A percentile compares a stretch with the other conserved stretches of the same genome.
phyloP scores from a whole-genome alignment of 2,797 vertebrate species.

The Lycodopsis pacificus region DNA sequence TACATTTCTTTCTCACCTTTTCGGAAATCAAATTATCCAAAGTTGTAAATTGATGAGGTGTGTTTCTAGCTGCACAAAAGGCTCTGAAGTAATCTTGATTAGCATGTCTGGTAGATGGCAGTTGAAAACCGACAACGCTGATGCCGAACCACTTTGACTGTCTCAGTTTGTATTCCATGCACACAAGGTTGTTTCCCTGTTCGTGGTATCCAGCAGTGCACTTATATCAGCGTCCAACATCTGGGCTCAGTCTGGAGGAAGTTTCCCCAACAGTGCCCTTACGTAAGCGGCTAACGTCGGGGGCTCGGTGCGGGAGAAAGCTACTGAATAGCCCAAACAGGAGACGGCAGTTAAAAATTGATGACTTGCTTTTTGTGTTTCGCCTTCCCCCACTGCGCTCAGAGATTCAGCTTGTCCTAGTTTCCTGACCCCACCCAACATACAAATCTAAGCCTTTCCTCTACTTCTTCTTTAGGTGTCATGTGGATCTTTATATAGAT shows the following conservation, averaged over 20 bases:
- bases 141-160: neutral
- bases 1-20: neutral
- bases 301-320: slow-evolving; percentile 49
- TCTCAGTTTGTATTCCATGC: neutral
- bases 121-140: neutral
- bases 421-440: slow-evolving; percentile 63
- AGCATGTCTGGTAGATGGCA: neutral
- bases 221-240: slow-evolving; percentile 56
- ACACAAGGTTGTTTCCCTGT: slow-evolving; percentile 25
- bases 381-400: slow-evolving; percentile 27
- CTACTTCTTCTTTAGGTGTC: slow-evolving; percentile 8
- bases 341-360: slow-evolving; percentile 73
- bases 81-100: slow-evolving; percentile 12
- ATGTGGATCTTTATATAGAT: slow-evolving; percentile 10
- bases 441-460: slow-evolving; percentile 31
- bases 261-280: slow-evolving; percentile 62
- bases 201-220: slow-evolving; percentile 25
- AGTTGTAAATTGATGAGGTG: neutral
- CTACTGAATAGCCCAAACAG: slow-evolving; percentile 67
- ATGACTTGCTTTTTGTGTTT: slow-evolving; percentile 75
- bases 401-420: slow-evolving; percentile 60
- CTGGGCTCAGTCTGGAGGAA: slow-evolving; percentile 43
- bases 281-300: slow-evolving; percentile 56
- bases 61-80: neutral
- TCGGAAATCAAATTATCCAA: neutral